Percentiles rank a stretch among this genome's conserved stretches.
Conservation (phyloP, 2,113 vertebrate species). For the Megaceryle maxima region DNA sequence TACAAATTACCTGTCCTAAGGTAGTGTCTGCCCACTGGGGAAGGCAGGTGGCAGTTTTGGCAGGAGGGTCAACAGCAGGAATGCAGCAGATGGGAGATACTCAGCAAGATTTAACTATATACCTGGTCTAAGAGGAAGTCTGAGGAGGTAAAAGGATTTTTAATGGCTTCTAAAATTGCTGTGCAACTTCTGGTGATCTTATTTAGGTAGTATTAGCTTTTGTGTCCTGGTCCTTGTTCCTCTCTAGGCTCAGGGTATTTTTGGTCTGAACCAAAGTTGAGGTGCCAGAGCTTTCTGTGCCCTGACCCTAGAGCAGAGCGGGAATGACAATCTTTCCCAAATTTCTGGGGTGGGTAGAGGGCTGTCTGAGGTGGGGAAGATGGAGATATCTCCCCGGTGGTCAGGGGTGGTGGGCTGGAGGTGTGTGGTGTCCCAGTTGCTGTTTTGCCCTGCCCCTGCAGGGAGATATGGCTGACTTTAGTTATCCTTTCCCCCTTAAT, state of each 20-base stretch:
- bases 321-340: neutral
- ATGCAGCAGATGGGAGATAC: neutral
- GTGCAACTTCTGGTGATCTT: neutral
- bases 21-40: neutral
- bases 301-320: neutral
- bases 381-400: neutral
- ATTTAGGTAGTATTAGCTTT: neutral
- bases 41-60: neutral
- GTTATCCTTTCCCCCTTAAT: neutral
- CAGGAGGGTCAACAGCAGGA: no score
- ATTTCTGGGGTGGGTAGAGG: neutral
- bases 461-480: neutral
- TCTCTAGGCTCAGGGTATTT: neutral
- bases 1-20: neutral
- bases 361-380: neutral
- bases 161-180: neutral
- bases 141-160: neutral
- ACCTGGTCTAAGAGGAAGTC: neutral
- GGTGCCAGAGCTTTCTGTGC: neutral
- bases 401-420: neutral
- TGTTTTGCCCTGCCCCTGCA: neutral
- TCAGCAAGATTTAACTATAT: neutral
- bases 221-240: neutral
- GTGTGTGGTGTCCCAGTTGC: rapidly evolving
- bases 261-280: neutral